Evolutionary conservation across 2,797 vertebrate genomes (phyloP).

Genomic region (Clarias platycephalus): DNA sequence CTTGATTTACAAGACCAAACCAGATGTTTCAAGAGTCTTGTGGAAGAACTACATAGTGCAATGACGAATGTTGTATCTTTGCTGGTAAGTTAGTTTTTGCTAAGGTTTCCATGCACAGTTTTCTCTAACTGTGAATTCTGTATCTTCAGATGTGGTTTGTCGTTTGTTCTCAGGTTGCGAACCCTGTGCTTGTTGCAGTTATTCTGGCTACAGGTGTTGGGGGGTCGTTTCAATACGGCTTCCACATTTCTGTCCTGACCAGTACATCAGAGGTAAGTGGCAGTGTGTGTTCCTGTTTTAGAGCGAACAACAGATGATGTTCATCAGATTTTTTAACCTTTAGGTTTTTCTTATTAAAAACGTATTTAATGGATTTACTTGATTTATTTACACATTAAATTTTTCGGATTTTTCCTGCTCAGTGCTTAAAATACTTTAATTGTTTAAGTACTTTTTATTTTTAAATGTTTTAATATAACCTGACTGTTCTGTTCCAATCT

Average conservation of each 20-base stretch:
- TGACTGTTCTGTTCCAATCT: neutral
- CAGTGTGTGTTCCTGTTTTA: neutral
- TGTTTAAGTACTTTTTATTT: neutral
- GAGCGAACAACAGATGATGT: neutral
- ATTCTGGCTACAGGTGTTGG: constrained; percentile 76
- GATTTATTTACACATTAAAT: neutral
- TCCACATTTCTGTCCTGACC: constrained; percentile 76
- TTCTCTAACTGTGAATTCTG: neutral
- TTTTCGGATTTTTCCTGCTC: neutral
- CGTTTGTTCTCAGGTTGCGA: constrained; percentile 66
- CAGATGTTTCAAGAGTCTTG: neutral
- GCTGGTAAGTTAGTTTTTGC: constrained; percentile 59
- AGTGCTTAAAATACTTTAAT: neutral
- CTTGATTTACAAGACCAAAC: neutral
- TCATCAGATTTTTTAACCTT: neutral
- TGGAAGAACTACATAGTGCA: neutral
- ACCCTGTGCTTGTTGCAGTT: constrained; percentile 68
- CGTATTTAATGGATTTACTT: neutral
- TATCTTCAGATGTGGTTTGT: neutral
- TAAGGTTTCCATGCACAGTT: neutral
- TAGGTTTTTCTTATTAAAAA: neutral
- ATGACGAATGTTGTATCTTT: constrained; percentile 61
- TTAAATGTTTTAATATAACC: neutral
- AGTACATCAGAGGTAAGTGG: constrained; percentile 77
- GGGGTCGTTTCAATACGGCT: constrained; percentile 80